phyloP scores from a whole-genome alignment of 2,797 vertebrate species.

The Moxostoma hubbsi region DNA sequence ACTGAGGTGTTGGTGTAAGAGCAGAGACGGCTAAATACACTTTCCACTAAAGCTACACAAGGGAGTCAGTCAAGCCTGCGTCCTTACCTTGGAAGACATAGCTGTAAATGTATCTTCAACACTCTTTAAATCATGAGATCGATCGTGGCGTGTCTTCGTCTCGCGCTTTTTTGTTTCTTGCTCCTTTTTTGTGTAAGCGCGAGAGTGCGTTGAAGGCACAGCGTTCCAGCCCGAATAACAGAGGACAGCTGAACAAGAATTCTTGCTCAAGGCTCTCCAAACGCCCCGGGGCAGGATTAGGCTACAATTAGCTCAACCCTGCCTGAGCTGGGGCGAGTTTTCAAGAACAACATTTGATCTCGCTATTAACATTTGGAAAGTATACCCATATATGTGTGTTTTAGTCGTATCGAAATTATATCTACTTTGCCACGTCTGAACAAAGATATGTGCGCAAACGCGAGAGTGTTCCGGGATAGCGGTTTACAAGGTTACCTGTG shows the following conservation, averaged over 20 bases:
- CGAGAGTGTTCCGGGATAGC: conserved; percentile 24
- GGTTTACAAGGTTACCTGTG: conserved; percentile 32
- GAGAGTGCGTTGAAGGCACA: conserved; percentile 52
- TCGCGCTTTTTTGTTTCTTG: conserved; percentile 9
- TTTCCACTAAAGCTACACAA: conserved; percentile 74
- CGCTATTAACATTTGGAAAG: conserved; percentile 53
- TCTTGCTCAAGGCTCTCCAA: conserved; percentile 90
- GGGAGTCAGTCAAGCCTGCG: conserved; percentile 67
- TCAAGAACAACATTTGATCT: conserved; percentile 85
- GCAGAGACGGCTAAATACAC: conserved; percentile 64
- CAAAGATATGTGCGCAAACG: no score
- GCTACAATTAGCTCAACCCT: conserved; percentile 95
- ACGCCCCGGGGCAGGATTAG: conserved; percentile 95
- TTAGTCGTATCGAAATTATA: conserved; percentile 1
- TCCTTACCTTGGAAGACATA: conserved; percentile 86
- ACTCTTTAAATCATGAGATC: conserved; percentile 62
- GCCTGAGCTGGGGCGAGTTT: conserved; percentile 85
- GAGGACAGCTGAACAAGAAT: conserved; percentile 83
- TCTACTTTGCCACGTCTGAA: neutral
- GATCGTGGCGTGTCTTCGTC: conserved; percentile 40
- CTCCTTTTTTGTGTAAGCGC: conserved; percentile 39
- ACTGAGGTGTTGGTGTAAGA: conserved; percentile 5
- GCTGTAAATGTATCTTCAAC: conserved; percentile 79
- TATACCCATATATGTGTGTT: neutral
- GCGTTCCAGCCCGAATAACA: conserved; percentile 85